Conservation (phyloP, 2,113 vertebrate species). For the Rhea pennata region DNA sequence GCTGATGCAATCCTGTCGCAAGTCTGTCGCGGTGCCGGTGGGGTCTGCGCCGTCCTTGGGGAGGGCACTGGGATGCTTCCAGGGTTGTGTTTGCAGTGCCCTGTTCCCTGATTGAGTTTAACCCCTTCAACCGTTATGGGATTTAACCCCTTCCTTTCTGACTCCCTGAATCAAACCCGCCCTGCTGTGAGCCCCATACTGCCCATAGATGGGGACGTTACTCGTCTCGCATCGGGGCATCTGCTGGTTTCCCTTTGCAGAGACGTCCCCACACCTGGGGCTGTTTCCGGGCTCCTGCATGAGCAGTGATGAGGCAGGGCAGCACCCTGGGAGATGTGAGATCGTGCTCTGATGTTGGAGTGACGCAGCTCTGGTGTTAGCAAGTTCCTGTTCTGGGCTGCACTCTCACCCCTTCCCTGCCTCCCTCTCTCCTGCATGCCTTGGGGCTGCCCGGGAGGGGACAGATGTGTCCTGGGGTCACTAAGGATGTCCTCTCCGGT, state of each 20-base stretch:
- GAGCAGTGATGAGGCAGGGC: too few species aligned
- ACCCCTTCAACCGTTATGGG: too few species aligned
- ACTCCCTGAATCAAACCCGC: neutral
- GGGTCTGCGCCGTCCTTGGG: neutral
- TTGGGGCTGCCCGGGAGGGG: too few species aligned
- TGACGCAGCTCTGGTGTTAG: fast-evolving
- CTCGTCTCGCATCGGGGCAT: too few species aligned
- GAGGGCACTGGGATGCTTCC: neutral
- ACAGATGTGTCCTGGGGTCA: neutral
- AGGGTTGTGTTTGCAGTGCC: fast-evolving
- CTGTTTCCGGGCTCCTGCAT: neutral
- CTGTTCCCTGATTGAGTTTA: neutral
- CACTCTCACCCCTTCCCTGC: neutral
- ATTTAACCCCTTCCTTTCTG: neutral
- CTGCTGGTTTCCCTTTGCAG: neutral
- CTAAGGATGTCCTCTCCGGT: neutral
- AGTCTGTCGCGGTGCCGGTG: neutral
- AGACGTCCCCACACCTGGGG: too few species aligned
- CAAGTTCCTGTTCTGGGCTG: neutral
- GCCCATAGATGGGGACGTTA: neutral
- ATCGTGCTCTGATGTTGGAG: neutral
- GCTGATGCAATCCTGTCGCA: neutral
- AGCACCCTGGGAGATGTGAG: too few species aligned
- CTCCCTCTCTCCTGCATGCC: neutral
- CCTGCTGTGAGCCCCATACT: neutral